Evolutionary conservation across 2,113 vertebrate genomes (phyloP).

Genomic region (Mustelus asterias): DNA sequence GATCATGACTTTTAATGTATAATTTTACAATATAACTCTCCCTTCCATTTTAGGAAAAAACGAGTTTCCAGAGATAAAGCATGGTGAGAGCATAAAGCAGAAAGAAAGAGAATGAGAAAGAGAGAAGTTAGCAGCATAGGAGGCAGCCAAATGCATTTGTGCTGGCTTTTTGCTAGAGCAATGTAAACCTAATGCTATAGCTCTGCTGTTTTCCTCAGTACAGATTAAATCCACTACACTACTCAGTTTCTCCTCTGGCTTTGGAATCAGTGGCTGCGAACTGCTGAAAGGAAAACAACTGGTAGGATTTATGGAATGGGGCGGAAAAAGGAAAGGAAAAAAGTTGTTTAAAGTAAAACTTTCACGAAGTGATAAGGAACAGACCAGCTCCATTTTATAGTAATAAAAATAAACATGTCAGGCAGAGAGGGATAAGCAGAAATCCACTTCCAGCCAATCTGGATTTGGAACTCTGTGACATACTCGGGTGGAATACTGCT

Average conservation of each 20-base stretch:
- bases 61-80: neutral
- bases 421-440: neutral
- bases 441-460: neutral
- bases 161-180: neutral
- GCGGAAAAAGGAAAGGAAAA: neutral
- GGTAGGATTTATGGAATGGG: neutral
- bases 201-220: too few relatives aligned
- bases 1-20: neutral
- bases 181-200: neutral
- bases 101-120: neutral
- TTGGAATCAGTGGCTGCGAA: neutral
- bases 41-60: neutral
- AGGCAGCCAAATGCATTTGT: neutral
- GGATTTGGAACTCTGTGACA: neutral
- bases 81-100: too few relatives aligned
- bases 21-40: neutral
- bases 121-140: neutral
- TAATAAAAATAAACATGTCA: neutral
- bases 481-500: neutral
- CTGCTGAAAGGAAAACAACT: neutral
- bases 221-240: neutral
- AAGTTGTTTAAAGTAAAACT: neutral
- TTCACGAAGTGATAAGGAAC: neutral
- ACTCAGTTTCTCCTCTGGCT: neutral
- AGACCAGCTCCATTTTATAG: neutral